Evolutionary conservation across 2,797 vertebrate genomes (phyloP), one percentile per base, ranked within the genome.

Genomic region (Pipistrellus pygmaeus): DNA sequence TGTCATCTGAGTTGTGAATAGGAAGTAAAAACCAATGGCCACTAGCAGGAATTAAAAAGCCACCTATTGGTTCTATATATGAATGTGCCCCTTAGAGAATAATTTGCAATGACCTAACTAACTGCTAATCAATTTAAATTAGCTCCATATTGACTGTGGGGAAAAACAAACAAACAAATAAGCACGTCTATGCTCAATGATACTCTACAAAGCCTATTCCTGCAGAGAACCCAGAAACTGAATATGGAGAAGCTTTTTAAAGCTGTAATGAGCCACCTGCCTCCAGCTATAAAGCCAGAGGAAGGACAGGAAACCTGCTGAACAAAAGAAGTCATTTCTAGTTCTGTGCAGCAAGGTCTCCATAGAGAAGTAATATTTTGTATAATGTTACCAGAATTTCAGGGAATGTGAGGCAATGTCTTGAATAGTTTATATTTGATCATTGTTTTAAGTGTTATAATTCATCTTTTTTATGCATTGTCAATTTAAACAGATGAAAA

Each of bases 181-280:
- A 85, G 84, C n/a, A 51, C 21, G 7, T 32, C n/a, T 30, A 3
- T 55, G 60, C 68, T 87, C 78, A 82, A 0, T 85, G 78, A 95
- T 73, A 76, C 12, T 60, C 82, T 30, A 10, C 78, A 86, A 80
- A 88, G 35, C 30, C 55, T 82, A 12, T 71, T 96, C 91, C 96
- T 95, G 83, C 85, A 71, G 95, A 91, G 93, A 96, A 90, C 48
- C 66, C 81, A 81, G 83, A 95, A 93, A 96, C 44, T 95, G 92
- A 96, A 89, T 95, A 84, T 64, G 23, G 62, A 94, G 82, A 88
- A 92, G 66, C 35, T 93, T 92, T 83, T 93, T 77, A 77, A 76
- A 93, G 89, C 68, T 64, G 44, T 93, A 95, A 95, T 86, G 93
- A 93, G 92, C 91, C 96, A 96, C 95, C 96, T 96, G 92, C 91